Evolutionary conservation across 2,797 vertebrate genomes (phyloP), one percentile per base, ranked within the genome.

Genomic region (Carapus acus): DNA sequence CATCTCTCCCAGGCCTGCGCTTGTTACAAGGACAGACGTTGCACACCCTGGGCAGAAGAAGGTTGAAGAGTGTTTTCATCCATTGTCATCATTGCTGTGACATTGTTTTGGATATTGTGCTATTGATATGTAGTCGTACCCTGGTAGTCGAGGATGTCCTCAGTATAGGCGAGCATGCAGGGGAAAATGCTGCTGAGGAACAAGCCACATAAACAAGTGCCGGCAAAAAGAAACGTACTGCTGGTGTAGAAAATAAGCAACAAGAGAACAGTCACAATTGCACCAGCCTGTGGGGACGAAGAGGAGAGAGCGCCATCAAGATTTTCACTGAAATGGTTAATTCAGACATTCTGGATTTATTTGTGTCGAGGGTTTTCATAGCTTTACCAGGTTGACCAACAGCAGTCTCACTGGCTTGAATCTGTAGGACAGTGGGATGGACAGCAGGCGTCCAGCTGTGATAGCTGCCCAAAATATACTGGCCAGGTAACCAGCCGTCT

Each of bases 171-270:
- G 11, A 99, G 79, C 90, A 96, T 90, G 71, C 91, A 96, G 67
- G 96, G 96, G 79, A 97, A 98, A 37, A 93, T 87, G 81, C 96
- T 96, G 69, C 95, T 98, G 60, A 99, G 92, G 57, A 95, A 98
- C 38, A 99, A 87, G 2, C 96, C 96, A 59, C 93, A 87, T 1
- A 90, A 83, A 2, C 90, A 90, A 0, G 95, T 99, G n/a, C 94
- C 94, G 52, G 89, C 88, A 18, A 93, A 99, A 57, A 99, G 76
- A 78, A 94, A 91, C 22, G 76, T 49, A 19, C 83, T 81, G 37
- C 90, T 94, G 76, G 83, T 86, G 82, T 91, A 90, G 83, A 94
- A 91, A 56, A 93, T 88, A 37, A 98, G 87, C 55, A 98, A 84
- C 80, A 95, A 80, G 73, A 94, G 74, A 76, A 93, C 92, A 0